phyloP scores from a whole-genome alignment of 2,888 invertebrate species.

The Atrina japonica region DNA sequence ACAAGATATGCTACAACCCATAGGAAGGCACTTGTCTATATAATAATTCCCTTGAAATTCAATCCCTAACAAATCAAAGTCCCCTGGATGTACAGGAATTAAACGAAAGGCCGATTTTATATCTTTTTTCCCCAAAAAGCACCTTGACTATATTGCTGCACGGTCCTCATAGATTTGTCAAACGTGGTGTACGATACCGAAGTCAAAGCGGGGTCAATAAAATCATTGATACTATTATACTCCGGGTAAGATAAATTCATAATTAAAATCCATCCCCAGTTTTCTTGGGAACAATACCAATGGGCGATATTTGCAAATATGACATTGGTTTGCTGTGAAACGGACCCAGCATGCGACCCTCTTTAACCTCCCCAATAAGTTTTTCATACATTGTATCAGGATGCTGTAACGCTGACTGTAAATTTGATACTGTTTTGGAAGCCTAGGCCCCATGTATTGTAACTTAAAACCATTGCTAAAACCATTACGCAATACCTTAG shows the following conservation, averaged over 20 bases:
- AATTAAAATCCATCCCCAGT: conserved; percentile 17
- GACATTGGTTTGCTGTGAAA: not conserved
- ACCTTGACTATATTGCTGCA: not conserved
- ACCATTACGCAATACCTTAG: not conserved
- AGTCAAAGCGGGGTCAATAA: conserved; percentile 10
- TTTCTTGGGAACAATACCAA: conserved; percentile 1
- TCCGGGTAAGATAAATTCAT: conserved; percentile 20
- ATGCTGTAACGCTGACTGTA: not conserved
- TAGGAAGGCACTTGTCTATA: conserved; percentile 21
- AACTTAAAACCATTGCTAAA: not conserved
- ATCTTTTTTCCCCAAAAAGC: not conserved
- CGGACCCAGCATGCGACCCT: not conserved
- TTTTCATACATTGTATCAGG: not conserved
- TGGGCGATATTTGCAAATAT: not conserved
- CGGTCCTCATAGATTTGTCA: too few species aligned
- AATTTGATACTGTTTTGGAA: not conserved
- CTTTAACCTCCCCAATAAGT: not conserved
- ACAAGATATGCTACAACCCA: conserved; percentile 27
- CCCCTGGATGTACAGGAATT: not conserved
- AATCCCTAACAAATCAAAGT: not conserved
- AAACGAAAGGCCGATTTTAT: conserved; percentile 1
- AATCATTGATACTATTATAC: conserved; percentile 11
- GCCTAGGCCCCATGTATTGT: not conserved
- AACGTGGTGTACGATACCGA: not conserved
- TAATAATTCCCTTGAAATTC: conserved; percentile 9